Evolutionary conservation across 2,113 vertebrate species (phyloP).

Genomic region (Pogona vitticeps): DNA sequence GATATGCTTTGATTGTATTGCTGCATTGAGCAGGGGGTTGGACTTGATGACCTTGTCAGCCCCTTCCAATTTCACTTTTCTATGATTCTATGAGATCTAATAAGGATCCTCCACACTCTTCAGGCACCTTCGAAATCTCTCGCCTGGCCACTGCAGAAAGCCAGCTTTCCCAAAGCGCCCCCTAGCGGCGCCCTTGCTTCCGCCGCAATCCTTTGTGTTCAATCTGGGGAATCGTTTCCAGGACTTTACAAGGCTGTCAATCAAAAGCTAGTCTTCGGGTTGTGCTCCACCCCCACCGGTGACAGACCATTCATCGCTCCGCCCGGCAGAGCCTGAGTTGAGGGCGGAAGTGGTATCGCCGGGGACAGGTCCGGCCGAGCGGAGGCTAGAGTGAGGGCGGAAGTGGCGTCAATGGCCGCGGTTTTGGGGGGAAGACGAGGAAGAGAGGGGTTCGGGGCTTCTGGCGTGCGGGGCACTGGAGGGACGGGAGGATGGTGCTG

Average conservation of each 20-base stretch:
- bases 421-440: neutral
- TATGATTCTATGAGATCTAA: too few relatives aligned
- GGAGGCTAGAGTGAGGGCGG: conserved; percentile 39
- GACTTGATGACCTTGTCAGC: too few relatives aligned
- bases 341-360: conserved; percentile 41
- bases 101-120: too few relatives aligned
- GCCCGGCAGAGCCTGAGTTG: neutral
- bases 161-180: neutral
- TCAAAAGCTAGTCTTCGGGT: neutral
- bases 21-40: too few relatives aligned
- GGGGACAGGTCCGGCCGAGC: neutral
- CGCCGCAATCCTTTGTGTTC: neutral
- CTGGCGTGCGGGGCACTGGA: conserved; percentile 11
- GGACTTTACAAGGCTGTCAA: neutral
- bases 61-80: too few relatives aligned
- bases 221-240: too few relatives aligned
- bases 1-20: too few relatives aligned
- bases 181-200: neutral
- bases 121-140: too few relatives aligned
- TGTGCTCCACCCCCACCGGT: neutral
- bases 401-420: conserved; percentile 43
- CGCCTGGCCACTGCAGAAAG: too few relatives aligned
- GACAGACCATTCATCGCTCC: neutral
- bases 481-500: conserved; percentile 50
- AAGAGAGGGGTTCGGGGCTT: conserved; percentile 9